Conservation (phyloP, 1,140 invertebrate genomes). For the Armadillidium nasatum region DNA sequence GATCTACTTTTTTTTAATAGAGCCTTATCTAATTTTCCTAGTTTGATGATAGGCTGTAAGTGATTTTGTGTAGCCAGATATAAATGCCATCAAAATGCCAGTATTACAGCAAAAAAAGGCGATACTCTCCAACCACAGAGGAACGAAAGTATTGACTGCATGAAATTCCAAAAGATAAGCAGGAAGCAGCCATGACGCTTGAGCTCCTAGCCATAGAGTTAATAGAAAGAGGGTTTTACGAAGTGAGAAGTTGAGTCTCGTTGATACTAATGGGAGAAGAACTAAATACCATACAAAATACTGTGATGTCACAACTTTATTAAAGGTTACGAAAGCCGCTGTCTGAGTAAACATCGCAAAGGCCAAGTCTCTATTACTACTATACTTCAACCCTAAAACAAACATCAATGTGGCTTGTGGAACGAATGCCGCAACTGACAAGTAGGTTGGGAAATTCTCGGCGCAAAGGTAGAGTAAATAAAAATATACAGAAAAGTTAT, state of each 20-base stretch:
- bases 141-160: constrained; percentile 71
- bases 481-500: constrained; percentile 97
- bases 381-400: constrained; percentile 65
- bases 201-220: constrained; percentile 69
- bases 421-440: constrained; percentile 65
- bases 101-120: constrained; percentile 73
- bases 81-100: constrained; percentile 63
- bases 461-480: constrained; percentile 83
- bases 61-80: constrained; percentile 55
- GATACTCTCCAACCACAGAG: constrained; percentile 70
- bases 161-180: constrained; percentile 90
- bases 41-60: constrained; percentile 18
- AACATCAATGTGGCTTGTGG: constrained; percentile 70
- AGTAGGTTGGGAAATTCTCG: constrained; percentile 49
- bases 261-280: constrained; percentile 69
- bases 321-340: constrained; percentile 85
- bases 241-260: constrained; percentile 48
- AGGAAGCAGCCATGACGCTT: constrained; percentile 79
- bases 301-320: constrained; percentile 94
- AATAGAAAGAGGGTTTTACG: constrained; percentile 48
- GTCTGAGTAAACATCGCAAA: constrained; percentile 82
- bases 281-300: constrained; percentile 97
- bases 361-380: constrained; percentile 63
- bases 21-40: constrained; percentile 24
- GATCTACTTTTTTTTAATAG: no score